Evolutionary conservation across 1,140 invertebrate species (phyloP), one percentile per base, ranked within the genome.

Genomic region (Meloidogyne chitwoodi): DNA sequence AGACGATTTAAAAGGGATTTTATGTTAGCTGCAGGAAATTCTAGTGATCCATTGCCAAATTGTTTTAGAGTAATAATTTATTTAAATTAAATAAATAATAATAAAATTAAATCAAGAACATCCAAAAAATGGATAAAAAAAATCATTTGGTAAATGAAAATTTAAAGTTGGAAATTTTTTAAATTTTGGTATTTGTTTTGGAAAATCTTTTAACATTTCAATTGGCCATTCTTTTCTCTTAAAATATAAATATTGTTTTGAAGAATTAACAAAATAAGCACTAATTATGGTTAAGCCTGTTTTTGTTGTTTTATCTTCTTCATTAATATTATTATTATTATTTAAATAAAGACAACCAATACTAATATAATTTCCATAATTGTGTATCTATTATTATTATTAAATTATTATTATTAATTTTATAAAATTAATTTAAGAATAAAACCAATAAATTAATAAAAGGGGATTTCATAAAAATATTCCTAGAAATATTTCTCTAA

Each of bases 1-100:
- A n/a, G 68, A 64, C 62, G 84, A 44, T 34, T 81, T 22, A 85
- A 85, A 74, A 41, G 84, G 24, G 84, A 85, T 63, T 85, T 85
- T 65, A 85, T 85, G 84, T 82, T 82, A 34, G 81, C 85, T 66
- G 67, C 79, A 16, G 84, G 85, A 26, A 63, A 41, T 66, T 63
- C 65, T 24, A 85, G 82, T 77, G 78, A 79, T n/a, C 81, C 84
- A n/a, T 81, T 85, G 75, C 77, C 84, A 16, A 72, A 74, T 14
- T 85, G 84, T 38, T 85, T 85, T 75, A 79, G 85, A 66, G 84
- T 85, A 73, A 27, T 76, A 65, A 61, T 16, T 56, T 34, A 6
- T 48, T 16, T 19, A 22, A 27, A 6, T 56, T 27, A 38, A 38
- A 76, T 29, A 10, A 72, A 56, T 62, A 74, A 62, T 75, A 74